Evolutionary conservation across 2,113 vertebrate species (phyloP), one percentile per base, ranked within the genome.

Genomic region (Phoxinus phoxinus): DNA sequence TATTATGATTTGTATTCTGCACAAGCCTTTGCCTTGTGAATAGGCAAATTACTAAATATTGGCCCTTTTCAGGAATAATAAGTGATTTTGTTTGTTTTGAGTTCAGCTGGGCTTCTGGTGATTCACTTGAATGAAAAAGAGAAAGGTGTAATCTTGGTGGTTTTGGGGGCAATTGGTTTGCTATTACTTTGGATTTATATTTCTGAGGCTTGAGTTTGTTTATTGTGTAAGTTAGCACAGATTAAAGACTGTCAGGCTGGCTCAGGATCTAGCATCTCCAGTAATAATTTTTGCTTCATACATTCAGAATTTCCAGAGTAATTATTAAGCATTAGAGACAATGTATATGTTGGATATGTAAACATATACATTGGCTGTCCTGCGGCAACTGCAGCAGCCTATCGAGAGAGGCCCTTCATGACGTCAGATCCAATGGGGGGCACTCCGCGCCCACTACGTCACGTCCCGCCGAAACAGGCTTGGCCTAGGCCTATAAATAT

Each of bases 171-270:
- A 44, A 32, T 19, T 59, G 85, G 37, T 61, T 69, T 46, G 58
- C 46, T 71, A 19, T 63, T 82, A 74, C 76, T 86, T 84, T 75
- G 56, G 73, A 84, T 85, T 85, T 73, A 23, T 74, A 56, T 59
- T 44, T 44, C 75, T 67, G 61, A 73, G 23, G 59, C 17, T 85
- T 74, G 59, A 7, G 78, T 77, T 79, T 81, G 51, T 75, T 84
- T 78, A 53, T 80, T 65, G 51, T 83, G 61, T 79, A 21, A n/a
- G 63, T 25, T 67, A 27, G 41, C 35, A 35, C 11, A 87, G 30
- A 67, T 15, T 15, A 78, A 84, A 44, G 17, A 53, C 35, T 41
- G 30, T 72, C 35, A 30, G 6, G 25, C 13, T 65, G 61, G 4
- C 15, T 30, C 1, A 21, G 25, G 4, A 63, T 63, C 25, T 13